Evolutionary conservation across 2,113 vertebrate genomes (phyloP).

Genomic region (zebrafish (Danio rerio)): GRCz12tu NC_133195.1:37814501-37815000

Average conservation of each 20-base stretch:
- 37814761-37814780: conserved; percentile 23
- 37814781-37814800: conserved; percentile 8
- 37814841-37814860: conserved; percentile 38
- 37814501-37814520: conserved; percentile 27
- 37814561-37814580: neutral
- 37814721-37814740: conserved; percentile 3
- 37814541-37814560: neutral
- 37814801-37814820: conserved; percentile 15
- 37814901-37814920: neutral
- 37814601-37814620: neutral
- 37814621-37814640: conserved; percentile 24
- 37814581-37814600: neutral
- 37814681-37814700: conserved; percentile 17
- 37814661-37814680: neutral
- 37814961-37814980: neutral
- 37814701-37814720: conserved; percentile 39
- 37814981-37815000: neutral
- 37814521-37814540: conserved; percentile 1
- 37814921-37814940: neutral
- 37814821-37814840: conserved; percentile 30
- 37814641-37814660: conserved; percentile 18
- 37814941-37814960: neutral
- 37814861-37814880: conserved; percentile 3
- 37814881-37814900: neutral
- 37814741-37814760: conserved; percentile 24